Evolutionary conservation across 2,888 invertebrate species (phyloP).

Genomic region (Drosophila pseudotakahashii): DNA sequence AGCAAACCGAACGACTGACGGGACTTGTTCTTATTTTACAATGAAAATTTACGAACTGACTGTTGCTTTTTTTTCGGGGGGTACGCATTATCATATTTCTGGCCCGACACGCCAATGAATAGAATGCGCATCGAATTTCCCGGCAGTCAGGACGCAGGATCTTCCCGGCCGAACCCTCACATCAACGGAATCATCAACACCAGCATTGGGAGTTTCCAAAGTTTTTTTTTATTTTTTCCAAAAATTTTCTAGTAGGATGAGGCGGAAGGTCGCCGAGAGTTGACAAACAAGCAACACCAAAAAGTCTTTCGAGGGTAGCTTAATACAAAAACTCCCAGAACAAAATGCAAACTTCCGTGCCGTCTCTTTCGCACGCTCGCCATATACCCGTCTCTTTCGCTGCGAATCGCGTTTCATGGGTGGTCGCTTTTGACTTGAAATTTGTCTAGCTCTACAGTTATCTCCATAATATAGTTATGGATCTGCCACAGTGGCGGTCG

Average conservation of each 20-base stretch:
- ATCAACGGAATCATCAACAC: slow-evolving; percentile 77
- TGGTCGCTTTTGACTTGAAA: slow-evolving; percentile 63
- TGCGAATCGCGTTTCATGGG: slow-evolving; percentile 54
- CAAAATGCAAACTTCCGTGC: slow-evolving; percentile 74
- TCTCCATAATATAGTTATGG: slow-evolving; percentile 68
- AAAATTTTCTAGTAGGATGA: slow-evolving; percentile 37
- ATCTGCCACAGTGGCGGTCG: slow-evolving; percentile 65
- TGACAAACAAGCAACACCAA: slow-evolving; percentile 84
- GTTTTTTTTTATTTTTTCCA: neutral
- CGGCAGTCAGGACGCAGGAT: slow-evolving; percentile 22
- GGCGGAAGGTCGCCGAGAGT: slow-evolving; percentile 57
- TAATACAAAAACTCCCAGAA: slow-evolving; percentile 32
- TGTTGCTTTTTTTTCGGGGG: slow-evolving; percentile 64
- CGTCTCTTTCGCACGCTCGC: slow-evolving; percentile 33
- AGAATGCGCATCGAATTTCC: slow-evolving; percentile 82
- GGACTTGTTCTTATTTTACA: slow-evolving; percentile 66
- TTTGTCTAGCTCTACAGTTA: slow-evolving; percentile 67
- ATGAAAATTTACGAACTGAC: slow-evolving; percentile 78
- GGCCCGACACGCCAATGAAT: slow-evolving; percentile 78
- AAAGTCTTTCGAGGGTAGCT: slow-evolving; percentile 62
- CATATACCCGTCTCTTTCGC: slow-evolving; percentile 7
- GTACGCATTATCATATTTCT: slow-evolving; percentile 81
- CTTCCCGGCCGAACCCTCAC: slow-evolving; percentile 70
- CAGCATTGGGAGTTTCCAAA: slow-evolving; percentile 41
- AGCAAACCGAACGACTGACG: slow-evolving; percentile 4